A percentile compares a stretch with the other conserved stretches of the same genome.
These are phyloP conservation scores for Liparis tanakae DNA, from an alignment of 2,797 vertebrate genomes.

Conservation along the genomic window DNA sequence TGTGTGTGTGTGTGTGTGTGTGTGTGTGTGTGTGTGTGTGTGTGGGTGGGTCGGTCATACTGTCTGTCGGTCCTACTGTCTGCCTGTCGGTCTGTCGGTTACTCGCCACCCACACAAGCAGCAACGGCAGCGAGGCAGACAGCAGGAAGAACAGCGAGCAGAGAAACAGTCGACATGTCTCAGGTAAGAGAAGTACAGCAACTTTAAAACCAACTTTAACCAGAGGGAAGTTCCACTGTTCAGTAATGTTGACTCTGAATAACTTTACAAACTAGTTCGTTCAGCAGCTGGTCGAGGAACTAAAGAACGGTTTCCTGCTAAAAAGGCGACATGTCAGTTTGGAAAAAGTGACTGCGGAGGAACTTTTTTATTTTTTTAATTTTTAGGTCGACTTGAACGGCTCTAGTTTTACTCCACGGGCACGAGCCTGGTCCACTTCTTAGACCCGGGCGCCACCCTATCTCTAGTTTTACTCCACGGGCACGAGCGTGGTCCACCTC, in stretches of 20 bases:
- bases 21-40: too few relatives aligned
- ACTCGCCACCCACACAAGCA: constrained; percentile 48
- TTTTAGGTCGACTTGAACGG: too few relatives aligned
- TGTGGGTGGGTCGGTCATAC: too few relatives aligned
- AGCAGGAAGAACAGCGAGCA: constrained; percentile 58
- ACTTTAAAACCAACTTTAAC: not conserved
- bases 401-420: not conserved
- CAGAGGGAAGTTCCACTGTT: not conserved
- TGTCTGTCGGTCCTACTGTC: too few relatives aligned
- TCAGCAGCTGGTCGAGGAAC: not conserved
- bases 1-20: constrained; percentile 1
- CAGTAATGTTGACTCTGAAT: not conserved
- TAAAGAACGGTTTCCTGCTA: constrained; percentile 1
- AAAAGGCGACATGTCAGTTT: not conserved
- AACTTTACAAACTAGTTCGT: not conserved
- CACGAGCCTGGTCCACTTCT: too few relatives aligned
- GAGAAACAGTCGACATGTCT: constrained; percentile 69
- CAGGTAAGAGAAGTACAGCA: constrained; percentile 66
- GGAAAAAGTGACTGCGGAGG: not conserved
- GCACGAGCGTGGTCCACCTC: too few relatives aligned
- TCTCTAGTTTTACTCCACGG: not conserved
- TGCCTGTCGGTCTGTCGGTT: constrained; percentile 14
- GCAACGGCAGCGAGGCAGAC: constrained; percentile 53
- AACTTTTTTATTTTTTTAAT: not conserved
- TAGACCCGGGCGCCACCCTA: too few relatives aligned